Evolutionary conservation across 2,113 vertebrate species (phyloP), one percentile per base, ranked within the genome.

Genomic region (Aleadryas rufinucha): DNA sequence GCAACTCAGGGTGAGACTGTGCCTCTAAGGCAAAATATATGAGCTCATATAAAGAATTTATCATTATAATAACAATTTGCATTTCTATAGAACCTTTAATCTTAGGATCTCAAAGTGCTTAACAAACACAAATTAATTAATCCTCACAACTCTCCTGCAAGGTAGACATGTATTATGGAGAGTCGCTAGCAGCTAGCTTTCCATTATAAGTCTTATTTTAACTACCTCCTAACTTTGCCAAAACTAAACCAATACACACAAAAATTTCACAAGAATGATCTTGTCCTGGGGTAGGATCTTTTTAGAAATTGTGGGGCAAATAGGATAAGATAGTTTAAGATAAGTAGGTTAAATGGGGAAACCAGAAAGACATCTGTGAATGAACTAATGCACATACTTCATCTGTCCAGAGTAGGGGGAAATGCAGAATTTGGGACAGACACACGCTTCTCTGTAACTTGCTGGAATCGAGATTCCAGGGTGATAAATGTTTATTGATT

Each of bases 51-150:
- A 81, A 87, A 72, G 82, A 84, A 96, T 87, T 96, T 95, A 94
- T 95, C 94, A 87, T 96, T 94, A 79, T 92, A 97, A 95, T 96
- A 93, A 93, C 85, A 95, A 97, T 97, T 96, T 96, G 94, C 89
- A 96, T 97, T 94, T 97, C 90, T 96, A 93, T 78, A 81, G 76
- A 69, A 79, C 47, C 95, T 97, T 97, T 97, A 96, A 97, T 97
- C 96, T 97, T 84, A 49, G 84, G 80, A 95, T 92, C 90, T 69
- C 68, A 93, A 93, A 97, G 94, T 95, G 78, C 90, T 93, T 95
- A 84, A 85, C 61, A 69, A 52, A 59, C 47, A 61, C 68, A 94
- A 95, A 97, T 97, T 97, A 91, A 97, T 96, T 96, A 97, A 97
- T 97, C 88, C 88, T 87, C 88, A 89, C 92, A 94, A 95, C 91